Percentiles rank a stretch among this genome's conserved stretches.
Evolutionary conservation across 1,140 invertebrate genomes (phyloP).

Genomic region (Lysiphlebus fabarum): DNA sequence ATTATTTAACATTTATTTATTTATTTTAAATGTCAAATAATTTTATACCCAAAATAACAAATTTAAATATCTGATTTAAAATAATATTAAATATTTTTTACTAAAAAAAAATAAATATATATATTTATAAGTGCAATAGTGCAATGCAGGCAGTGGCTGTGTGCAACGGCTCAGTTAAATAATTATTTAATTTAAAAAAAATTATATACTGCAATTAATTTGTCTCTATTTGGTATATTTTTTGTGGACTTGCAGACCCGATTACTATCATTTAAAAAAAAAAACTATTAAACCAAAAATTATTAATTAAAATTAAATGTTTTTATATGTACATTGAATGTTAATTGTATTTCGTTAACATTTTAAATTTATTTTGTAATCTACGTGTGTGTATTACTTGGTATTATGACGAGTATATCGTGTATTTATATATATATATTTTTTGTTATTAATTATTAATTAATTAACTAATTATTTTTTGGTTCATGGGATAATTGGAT

Average conservation of each 20-base stretch:
- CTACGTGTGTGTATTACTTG: slow-evolving; percentile 54
- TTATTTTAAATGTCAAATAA: too few species aligned
- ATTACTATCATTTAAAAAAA: slow-evolving; percentile 1
- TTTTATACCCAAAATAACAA: too few species aligned
- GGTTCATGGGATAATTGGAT: too few species aligned
- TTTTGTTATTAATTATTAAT: background rate
- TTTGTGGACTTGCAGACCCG: slow-evolving; percentile 28
- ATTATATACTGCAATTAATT: slow-evolving; percentile 27
- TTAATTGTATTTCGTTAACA: slow-evolving; percentile 30
- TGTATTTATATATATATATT: slow-evolving; percentile 37
- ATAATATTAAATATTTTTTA: too few species aligned
- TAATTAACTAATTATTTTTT: too few species aligned
- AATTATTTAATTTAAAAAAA: slow-evolving; percentile 41
- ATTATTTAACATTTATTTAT: too few species aligned
- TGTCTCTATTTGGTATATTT: slow-evolving; percentile 6
- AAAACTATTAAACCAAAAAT: background rate
- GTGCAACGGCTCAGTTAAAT: slow-evolving; percentile 51
- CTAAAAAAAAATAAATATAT: slow-evolving; percentile 20
- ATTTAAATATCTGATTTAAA: background rate
- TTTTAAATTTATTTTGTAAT: slow-evolving; percentile 42
- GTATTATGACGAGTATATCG: slow-evolving; percentile 48
- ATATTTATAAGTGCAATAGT: slow-evolving; percentile 47
- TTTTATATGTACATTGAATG: slow-evolving; percentile 55
- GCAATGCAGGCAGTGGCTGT: slow-evolving; percentile 54
- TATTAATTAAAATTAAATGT: slow-evolving; percentile 32